A percentile compares a stretch with the other conserved stretches of the same genome.
Conservation (phyloP, 2,888 invertebrate genomes). For the Brachyptera putata region DNA sequence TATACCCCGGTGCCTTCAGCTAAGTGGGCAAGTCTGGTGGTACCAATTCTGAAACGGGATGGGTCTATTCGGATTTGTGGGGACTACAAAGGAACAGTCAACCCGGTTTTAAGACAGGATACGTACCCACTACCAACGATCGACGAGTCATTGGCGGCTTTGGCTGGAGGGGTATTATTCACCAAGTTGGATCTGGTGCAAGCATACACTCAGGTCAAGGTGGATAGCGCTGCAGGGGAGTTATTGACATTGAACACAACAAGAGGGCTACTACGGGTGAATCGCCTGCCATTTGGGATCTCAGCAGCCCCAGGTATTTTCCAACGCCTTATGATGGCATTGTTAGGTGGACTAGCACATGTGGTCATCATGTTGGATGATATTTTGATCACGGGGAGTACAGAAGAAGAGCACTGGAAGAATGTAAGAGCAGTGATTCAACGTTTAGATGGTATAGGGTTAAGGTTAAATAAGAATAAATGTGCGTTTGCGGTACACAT, state of each 20-base stretch:
- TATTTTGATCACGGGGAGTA: slow-evolving; percentile 24
- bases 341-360: slow-evolving; percentile 26
- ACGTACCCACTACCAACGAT: slow-evolving; percentile 29
- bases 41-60: too few relatives aligned
- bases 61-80: slow-evolving; percentile 32
- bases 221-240: slow-evolving; percentile 5
- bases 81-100: slow-evolving; percentile 32
- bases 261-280: slow-evolving; percentile 21
- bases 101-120: slow-evolving; percentile 21
- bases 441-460: background rate
- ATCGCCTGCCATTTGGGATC: slow-evolving; percentile 32
- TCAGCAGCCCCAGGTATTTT: slow-evolving; percentile 31
- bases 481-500: slow-evolving; percentile 28
- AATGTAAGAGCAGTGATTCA: background rate
- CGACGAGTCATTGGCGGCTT: slow-evolving; percentile 24
- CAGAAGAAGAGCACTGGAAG: background rate
- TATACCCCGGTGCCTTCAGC: too few relatives aligned
- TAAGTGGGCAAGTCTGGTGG: too few relatives aligned
- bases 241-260: slow-evolving; percentile 7
- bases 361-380: slow-evolving; percentile 30
- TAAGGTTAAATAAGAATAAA: slow-evolving; percentile 27
- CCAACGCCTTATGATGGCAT: slow-evolving; percentile 31
- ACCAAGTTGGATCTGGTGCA: slow-evolving; percentile 23
- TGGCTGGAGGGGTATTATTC: slow-evolving; percentile 27
- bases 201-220: slow-evolving; percentile 3